These are phyloP conservation scores for Ormyrus thymus DNA, from an alignment of 2,888 invertebrate species.

Conservation along the genomic window DNA sequence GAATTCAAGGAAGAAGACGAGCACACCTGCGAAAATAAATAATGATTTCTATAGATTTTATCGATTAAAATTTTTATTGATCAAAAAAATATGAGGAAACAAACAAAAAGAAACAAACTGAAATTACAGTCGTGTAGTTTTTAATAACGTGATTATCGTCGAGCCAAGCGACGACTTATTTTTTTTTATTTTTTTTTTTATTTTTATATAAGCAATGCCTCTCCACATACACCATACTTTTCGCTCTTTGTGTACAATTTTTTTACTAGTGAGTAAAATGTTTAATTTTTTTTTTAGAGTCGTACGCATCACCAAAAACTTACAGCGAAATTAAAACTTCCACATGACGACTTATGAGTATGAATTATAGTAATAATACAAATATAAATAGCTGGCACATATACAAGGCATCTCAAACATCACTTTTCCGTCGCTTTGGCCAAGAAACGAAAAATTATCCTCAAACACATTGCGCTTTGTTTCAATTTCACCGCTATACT, in stretches of 20 bases:
- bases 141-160: slow-evolving; percentile 51
- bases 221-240: slow-evolving; percentile 46
- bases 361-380: slow-evolving; percentile 63
- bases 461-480: slow-evolving; percentile 48
- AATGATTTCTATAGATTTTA: slow-evolving; percentile 27
- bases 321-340: slow-evolving; percentile 63
- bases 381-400: slow-evolving; percentile 72
- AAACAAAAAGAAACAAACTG: slow-evolving; percentile 32
- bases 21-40: slow-evolving; percentile 33
- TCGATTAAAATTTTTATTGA: slow-evolving; percentile 51
- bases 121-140: slow-evolving; percentile 49
- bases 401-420: slow-evolving; percentile 71
- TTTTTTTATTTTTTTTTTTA: too few relatives aligned
- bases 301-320: slow-evolving; percentile 59
- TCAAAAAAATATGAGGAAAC: slow-evolving; percentile 18
- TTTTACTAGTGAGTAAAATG: slow-evolving; percentile 14
- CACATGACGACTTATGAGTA: slow-evolving; percentile 62
- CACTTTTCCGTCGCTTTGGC: slow-evolving; percentile 61
- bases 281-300: slow-evolving; percentile 44
- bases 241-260: slow-evolving; percentile 46
- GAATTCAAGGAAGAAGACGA: slow-evolving; percentile 16
- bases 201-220: slow-evolving; percentile 29
- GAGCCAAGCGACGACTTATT: slow-evolving; percentile 39
- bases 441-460: slow-evolving; percentile 51
- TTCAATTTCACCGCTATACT: slow-evolving; percentile 45